Evolutionary conservation across 2,797 vertebrate species (phyloP).

Genomic region (Loriculus beryllinus): DNA sequence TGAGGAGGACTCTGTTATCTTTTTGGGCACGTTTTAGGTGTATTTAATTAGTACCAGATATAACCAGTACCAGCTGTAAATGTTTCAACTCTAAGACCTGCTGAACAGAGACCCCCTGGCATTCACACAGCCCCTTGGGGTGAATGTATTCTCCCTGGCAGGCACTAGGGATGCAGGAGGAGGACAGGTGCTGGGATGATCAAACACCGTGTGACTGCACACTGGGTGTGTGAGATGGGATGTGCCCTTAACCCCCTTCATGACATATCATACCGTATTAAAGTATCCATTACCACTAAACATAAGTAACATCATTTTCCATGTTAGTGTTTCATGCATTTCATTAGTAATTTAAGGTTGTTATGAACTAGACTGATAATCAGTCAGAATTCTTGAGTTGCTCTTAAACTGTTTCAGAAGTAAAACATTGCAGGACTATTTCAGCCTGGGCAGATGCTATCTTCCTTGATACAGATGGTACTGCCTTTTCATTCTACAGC

Average conservation of each 20-base stretch:
- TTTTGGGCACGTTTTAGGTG: constrained; percentile 29
- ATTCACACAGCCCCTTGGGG: not conserved
- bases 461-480: not conserved
- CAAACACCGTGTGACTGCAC: not conserved
- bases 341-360: not conserved
- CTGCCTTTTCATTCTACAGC: constrained; percentile 30
- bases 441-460: not conserved
- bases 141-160: rapidly evolving
- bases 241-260: not conserved
- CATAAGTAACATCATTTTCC: not conserved
- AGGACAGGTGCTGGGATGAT: not conserved
- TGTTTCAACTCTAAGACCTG: not conserved
- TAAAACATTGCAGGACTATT: not conserved
- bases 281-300: not conserved
- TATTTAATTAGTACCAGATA: constrained; percentile 2
- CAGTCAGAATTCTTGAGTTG: not conserved
- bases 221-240: not conserved
- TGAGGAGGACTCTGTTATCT: not conserved
- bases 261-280: not conserved
- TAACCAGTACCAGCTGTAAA: not conserved
- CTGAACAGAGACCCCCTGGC: not conserved
- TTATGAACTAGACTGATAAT: not conserved
- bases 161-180: not conserved
- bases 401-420: not conserved
- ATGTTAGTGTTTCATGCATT: not conserved